phyloP scores from a whole-genome alignment of 2,797 vertebrate species.

The Bradypodion pumilum region DNA sequence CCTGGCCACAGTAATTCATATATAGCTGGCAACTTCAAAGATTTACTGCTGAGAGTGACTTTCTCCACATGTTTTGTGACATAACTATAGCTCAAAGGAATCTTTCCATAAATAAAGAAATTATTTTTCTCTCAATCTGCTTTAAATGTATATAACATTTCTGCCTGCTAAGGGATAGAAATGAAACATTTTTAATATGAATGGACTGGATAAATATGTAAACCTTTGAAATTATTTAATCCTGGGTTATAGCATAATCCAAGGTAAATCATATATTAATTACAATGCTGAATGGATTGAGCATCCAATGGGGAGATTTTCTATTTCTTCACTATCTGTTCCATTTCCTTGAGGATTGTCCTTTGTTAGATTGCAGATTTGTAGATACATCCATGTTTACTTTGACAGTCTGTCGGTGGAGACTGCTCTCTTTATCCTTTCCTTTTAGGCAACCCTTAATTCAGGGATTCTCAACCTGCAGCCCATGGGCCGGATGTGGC shows the following conservation, averaged over 20 bases:
- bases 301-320: neutral
- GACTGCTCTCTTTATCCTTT: no score
- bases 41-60: neutral
- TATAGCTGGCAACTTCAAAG: neutral
- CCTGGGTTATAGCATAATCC: neutral
- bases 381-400: neutral
- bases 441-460: no score
- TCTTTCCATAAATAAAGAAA: slow-evolving; percentile 5
- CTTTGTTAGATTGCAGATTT: neutral
- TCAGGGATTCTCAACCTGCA: no score
- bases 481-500: no score
- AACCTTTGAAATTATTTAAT: neutral
- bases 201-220: neutral
- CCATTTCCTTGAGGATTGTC: neutral
- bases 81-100: neutral
- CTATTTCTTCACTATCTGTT: neutral
- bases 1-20: neutral
- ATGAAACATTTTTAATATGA: neutral
- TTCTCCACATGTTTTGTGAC: neutral
- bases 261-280: neutral
- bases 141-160: neutral
- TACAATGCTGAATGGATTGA: neutral
- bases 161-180: neutral
- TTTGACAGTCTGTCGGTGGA: no score
- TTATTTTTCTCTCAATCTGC: neutral